Base-by-base conservation (phyloP, 2,888 invertebrate genomes). In the Noctuana brunneofusca region DNA sequence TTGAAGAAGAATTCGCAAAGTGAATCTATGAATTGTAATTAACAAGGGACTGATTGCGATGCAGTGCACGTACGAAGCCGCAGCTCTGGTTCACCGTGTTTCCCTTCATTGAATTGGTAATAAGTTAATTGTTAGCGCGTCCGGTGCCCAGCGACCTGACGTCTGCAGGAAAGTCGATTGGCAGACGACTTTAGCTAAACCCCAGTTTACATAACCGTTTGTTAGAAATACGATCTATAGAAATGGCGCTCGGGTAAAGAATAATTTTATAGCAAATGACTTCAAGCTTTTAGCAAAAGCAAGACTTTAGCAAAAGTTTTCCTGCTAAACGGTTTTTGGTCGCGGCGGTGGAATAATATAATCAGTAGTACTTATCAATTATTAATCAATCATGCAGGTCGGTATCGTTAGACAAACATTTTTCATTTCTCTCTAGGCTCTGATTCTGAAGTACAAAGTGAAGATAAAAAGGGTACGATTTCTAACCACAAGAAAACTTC, bases 71-170 rank as follows among this genome's bases (percentile, higher is more conserved):
- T 38, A 38, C 38, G 38, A 38, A 30, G 30, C 30, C 30, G 67
- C 60, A 62, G 69, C 75, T 75, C 62, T 66, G 58, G 50, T 58
- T 58, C 48, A 46, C 18, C 6, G 66, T 79, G 78, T 84, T 86
- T 86, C 79, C 82, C 86, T 84, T 83, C 82, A 85, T 87, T 87
- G 88, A 86, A 83, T 88, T 87, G 81, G 76, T 85, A 87, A 86
- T 86, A 76, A 82, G 80, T 72, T 78, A 81, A 81, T 86, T 83
- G 83, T 83, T 75, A 70, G 65, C 69, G 71, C 74, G 73, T 81
- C 78, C 80, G 79, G 72, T 72, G 75, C 70, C 65, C 60, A 59
- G 53, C 43, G 55, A 38, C 18, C 58, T 56, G 38, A 48, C 55
- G 46, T 48, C 38, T 55, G 63, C 65, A 66, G 64, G 66, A 66